Conservation (phyloP, 2,113 vertebrate genomes). For the Camelus dromedarius region DNA sequence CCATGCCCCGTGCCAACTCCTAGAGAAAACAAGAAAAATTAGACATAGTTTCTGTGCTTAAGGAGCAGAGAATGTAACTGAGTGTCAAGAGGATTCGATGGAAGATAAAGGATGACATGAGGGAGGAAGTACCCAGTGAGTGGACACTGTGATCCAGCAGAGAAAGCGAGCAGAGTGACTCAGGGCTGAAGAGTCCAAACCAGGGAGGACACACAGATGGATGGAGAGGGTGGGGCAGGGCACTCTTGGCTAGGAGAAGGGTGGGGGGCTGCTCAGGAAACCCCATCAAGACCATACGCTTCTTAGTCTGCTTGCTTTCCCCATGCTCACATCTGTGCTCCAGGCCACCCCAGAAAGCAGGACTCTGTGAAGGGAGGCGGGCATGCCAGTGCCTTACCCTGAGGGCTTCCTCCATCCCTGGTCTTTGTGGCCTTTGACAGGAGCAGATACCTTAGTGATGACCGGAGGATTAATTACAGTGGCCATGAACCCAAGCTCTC, state of each 20-base stretch:
- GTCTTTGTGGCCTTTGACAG: neutral
- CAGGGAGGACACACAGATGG: neutral
- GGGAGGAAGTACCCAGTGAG: neutral
- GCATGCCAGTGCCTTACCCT: no score
- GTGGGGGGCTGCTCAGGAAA: neutral
- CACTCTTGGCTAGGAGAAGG: neutral
- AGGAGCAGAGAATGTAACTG: neutral
- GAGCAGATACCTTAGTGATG: neutral
- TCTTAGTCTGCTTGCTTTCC: neutral
- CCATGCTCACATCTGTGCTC: neutral
- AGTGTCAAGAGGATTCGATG: neutral
- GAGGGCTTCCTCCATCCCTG: neutral
- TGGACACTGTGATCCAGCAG: neutral
- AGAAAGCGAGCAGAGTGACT: neutral
- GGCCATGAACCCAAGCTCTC: neutral
- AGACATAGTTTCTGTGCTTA: neutral
- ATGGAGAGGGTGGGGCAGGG: neutral
- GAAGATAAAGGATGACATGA: neutral
- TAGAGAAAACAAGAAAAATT: neutral
- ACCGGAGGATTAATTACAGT: neutral
- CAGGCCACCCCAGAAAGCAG: neutral
- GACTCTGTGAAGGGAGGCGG: neutral
- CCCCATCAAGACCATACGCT: neutral
- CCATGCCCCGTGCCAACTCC: neutral
- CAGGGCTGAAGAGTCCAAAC: neutral